These are phyloP conservation scores for Rousettus leschenaultii DNA, from an alignment of 2,113 vertebrate species.

Conservation along the genomic window DNA sequence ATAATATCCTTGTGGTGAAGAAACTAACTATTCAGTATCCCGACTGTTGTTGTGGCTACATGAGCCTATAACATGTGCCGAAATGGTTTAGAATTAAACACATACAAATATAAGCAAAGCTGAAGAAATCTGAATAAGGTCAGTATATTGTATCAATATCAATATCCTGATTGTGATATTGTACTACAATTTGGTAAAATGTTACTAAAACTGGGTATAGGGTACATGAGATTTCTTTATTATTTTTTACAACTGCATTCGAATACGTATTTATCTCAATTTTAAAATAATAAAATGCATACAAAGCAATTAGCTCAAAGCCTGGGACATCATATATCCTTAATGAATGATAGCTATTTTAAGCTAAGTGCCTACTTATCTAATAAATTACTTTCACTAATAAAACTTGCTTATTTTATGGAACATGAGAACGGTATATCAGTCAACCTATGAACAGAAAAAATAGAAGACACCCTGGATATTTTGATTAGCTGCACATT, in stretches of 20 bases:
- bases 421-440: neutral
- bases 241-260: neutral
- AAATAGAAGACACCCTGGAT: neutral
- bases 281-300: neutral
- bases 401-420: neutral
- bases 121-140: neutral
- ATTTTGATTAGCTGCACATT: neutral
- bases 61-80: neutral
- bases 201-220: neutral
- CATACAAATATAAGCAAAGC: neutral
- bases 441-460: neutral
- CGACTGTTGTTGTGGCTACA: neutral
- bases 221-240: neutral
- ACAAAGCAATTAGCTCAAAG: neutral
- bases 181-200: neutral
- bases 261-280: neutral
- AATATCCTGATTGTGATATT: neutral
- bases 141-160: neutral
- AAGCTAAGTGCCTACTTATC: neutral
- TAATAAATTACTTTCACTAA: neutral
- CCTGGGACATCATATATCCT: neutral
- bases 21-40: neutral
- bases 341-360: neutral
- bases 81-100: neutral
- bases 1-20: neutral